Conservation (phyloP, 2,888 invertebrate genomes). For the Malthinus flaveolus region DNA sequence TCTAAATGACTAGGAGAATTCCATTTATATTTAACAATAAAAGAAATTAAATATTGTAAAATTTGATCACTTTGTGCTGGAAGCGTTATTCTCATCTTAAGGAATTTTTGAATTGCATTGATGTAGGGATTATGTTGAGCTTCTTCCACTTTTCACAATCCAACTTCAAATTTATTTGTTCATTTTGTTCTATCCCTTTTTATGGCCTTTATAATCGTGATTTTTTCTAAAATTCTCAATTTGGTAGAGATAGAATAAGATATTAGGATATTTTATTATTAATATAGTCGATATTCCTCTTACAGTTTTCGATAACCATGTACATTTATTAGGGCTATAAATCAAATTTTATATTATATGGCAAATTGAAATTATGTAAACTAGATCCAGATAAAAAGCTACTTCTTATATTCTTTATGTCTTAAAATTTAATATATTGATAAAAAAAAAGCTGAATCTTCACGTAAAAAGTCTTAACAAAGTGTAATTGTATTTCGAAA, state of each 20-base stretch:
- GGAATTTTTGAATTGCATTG: constrained; percentile 35
- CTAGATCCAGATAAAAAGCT: not conserved
- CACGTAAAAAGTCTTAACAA: too few relatives aligned
- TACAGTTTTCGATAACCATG: constrained; percentile 19
- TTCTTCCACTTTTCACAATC: constrained; percentile 38
- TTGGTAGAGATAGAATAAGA: constrained; percentile 18
- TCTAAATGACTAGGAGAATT: too few relatives aligned
- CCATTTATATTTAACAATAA: too few relatives aligned
- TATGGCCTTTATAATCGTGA: constrained; percentile 35
- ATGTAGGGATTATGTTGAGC: constrained; percentile 39
- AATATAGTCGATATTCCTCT: constrained; percentile 24
- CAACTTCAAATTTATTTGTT: constrained; percentile 40
- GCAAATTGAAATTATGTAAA: constrained; percentile 5
- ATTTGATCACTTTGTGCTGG: constrained; percentile 22
- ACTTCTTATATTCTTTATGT: too few relatives aligned
- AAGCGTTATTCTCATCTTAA: constrained; percentile 32
- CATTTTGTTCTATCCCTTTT: constrained; percentile 40
- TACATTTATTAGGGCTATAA: constrained; percentile 14
- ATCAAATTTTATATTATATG: constrained; percentile 3
- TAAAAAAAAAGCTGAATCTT: too few relatives aligned
- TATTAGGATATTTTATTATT: constrained; percentile 22
- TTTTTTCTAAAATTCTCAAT: constrained; percentile 29
- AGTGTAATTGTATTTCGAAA: too few relatives aligned
- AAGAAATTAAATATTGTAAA: constrained; percentile 8
- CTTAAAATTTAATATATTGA: too few relatives aligned